phyloP scores from a whole-genome alignment of 2,797 vertebrate genomes.

The Eulemur rubriventer region DNA sequence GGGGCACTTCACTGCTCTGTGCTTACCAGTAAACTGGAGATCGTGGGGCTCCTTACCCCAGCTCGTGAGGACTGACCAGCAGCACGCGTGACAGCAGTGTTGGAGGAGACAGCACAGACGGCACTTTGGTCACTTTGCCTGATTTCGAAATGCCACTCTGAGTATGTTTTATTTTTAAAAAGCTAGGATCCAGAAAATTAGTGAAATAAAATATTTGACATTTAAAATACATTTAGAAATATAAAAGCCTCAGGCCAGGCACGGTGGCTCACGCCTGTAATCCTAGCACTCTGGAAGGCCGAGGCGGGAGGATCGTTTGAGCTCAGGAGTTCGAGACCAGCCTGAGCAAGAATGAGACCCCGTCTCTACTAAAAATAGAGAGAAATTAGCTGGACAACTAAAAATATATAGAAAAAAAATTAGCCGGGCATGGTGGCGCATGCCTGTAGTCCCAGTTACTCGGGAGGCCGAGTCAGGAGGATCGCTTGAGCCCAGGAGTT shows the following conservation, averaged over 20 bases:
- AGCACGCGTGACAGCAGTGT: fast-evolving
- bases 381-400: too few relatives aligned
- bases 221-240: conserved; percentile 12
- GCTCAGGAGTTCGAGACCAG: too few relatives aligned
- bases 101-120: neutral
- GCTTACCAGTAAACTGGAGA: neutral
- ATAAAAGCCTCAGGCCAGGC: neutral
- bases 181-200: neutral
- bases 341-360: too few relatives aligned
- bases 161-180: neutral
- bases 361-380: too few relatives aligned
- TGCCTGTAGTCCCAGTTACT: too few relatives aligned
- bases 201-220: neutral
- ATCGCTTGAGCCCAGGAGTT: too few relatives aligned
- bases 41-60: fast-evolving
- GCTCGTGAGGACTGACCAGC: neutral
- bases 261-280: too few relatives aligned
- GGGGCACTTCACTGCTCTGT: neutral
- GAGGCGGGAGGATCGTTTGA: too few relatives aligned
- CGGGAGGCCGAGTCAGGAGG: too few relatives aligned
- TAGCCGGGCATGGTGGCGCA: too few relatives aligned
- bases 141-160: neutral
- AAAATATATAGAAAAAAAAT: too few relatives aligned
- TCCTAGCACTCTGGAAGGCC: too few relatives aligned
- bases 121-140: neutral